Percentiles rank a stretch among this genome's conserved stretches.
Evolutionary conservation across 2,797 vertebrate species (phyloP).

Genomic region (Vespertilio murinus): DNA sequence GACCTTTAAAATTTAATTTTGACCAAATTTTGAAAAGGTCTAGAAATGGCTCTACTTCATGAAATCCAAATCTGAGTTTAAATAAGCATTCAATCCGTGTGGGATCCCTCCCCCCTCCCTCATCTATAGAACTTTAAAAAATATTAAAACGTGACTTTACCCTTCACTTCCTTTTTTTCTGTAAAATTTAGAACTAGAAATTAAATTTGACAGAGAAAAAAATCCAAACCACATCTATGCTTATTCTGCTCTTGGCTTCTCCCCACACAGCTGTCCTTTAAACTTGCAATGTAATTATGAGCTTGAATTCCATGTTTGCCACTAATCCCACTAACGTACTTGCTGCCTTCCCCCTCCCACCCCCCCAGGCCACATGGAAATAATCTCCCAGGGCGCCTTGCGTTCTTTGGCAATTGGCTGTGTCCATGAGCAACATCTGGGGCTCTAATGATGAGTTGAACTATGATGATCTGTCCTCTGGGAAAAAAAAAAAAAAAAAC

Average conservation of each 20-base stretch:
- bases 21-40: slow-evolving; percentile 38
- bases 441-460: neutral
- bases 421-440: neutral
- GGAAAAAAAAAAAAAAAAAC: slow-evolving; percentile 12
- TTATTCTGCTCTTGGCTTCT: slow-evolving; percentile 33
- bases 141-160: neutral
- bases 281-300: slow-evolving; percentile 21
- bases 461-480: neutral
- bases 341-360: neutral
- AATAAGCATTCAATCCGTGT: neutral
- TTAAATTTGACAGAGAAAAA: slow-evolving; percentile 36
- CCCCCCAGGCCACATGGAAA: neutral
- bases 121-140: neutral
- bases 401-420: neutral
- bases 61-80: neutral
- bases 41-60: neutral
- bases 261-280: neutral
- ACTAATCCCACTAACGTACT: neutral
- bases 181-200: slow-evolving; percentile 33
- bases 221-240: neutral
- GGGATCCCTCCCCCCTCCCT: neutral
- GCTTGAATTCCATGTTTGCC: neutral
- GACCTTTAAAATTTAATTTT: slow-evolving; percentile 40
- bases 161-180: neutral
- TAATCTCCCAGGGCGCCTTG: neutral